These are phyloP conservation scores for Bombyx huttoni DNA, from an alignment of 2,888 invertebrate genomes.

Conservation along the genomic window DNA sequence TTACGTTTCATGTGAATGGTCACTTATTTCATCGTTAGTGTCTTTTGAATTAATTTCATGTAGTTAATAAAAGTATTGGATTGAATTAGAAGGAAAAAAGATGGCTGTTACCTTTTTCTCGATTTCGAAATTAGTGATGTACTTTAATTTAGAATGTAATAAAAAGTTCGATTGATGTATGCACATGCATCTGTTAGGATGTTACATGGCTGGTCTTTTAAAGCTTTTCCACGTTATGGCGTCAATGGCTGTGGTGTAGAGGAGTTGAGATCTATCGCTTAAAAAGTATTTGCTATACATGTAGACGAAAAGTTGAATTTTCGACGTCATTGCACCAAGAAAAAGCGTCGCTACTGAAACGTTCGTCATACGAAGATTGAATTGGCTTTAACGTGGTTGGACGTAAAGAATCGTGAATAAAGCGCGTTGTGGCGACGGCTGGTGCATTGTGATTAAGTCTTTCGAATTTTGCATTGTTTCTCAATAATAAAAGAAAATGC, in stretches of 20 bases:
- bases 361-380: neutral
- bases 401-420: neutral
- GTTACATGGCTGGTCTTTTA: neutral
- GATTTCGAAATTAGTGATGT: slow-evolving; percentile 6
- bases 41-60: too few species aligned
- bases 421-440: too few species aligned
- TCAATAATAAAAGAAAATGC: slow-evolving; percentile 58
- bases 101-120: slow-evolving; percentile 3
- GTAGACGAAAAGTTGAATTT: neutral
- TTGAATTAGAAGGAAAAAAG: neutral
- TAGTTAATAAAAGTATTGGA: too few species aligned
- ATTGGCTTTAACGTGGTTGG: neutral
- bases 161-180: neutral
- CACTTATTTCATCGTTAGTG: neutral
- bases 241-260: neutral
- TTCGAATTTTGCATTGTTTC: slow-evolving; percentile 46
- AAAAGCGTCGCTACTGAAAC: neutral
- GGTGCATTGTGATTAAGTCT: slow-evolving; percentile 30
- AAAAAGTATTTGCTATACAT: neutral
- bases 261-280: neutral
- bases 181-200: too few species aligned
- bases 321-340: neutral
- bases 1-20: slow-evolving; percentile 5
- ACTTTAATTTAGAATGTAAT: neutral
- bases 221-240: neutral